Conservation (phyloP, 2,797 vertebrate species). For the Protosalanx chinensis region DNA sequence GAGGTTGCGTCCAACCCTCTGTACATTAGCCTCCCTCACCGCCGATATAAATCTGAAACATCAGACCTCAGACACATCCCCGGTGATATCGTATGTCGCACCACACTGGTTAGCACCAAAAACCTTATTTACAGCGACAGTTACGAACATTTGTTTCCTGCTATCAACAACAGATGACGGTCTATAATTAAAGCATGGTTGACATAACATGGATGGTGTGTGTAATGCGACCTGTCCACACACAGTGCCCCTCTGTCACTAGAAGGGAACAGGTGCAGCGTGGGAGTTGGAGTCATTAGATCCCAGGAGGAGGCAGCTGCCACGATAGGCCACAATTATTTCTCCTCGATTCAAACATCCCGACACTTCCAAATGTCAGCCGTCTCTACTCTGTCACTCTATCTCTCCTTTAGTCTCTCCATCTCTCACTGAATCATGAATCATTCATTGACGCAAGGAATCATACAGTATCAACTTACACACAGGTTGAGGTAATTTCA, state of each 20-base stretch:
- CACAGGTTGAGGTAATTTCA: not conserved
- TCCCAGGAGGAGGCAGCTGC: slow-evolving; percentile 57
- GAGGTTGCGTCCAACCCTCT: not conserved
- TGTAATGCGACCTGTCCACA: slow-evolving; percentile 48
- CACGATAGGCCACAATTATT: slow-evolving; percentile 36
- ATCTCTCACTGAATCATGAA: not conserved
- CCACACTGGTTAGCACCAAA: slow-evolving; percentile 19
- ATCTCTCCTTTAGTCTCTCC: slow-evolving; percentile 3
- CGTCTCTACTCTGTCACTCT: not conserved
- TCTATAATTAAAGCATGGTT: slow-evolving; percentile 60
- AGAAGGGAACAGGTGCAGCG: slow-evolving; percentile 67
- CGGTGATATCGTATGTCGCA: slow-evolving; percentile 22
- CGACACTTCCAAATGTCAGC: slow-evolving; percentile 37
- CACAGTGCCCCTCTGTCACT: slow-evolving; percentile 69
- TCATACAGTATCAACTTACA: not conserved
- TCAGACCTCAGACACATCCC: not conserved
- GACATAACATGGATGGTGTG: slow-evolving; percentile 56
- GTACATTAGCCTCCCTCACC: not conserved
- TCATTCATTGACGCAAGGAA: not conserved
- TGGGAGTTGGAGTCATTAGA: slow-evolving; percentile 69
- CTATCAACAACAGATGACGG: slow-evolving; percentile 60
- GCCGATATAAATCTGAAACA: not conserved
- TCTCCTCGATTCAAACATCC: slow-evolving; percentile 34
- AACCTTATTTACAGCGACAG: slow-evolving; percentile 33
- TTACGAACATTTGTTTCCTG: slow-evolving; percentile 60